Evolutionary conservation across 2,888 invertebrate species (phyloP).

Genomic region (Malthinus seriepunctatus): DNA sequence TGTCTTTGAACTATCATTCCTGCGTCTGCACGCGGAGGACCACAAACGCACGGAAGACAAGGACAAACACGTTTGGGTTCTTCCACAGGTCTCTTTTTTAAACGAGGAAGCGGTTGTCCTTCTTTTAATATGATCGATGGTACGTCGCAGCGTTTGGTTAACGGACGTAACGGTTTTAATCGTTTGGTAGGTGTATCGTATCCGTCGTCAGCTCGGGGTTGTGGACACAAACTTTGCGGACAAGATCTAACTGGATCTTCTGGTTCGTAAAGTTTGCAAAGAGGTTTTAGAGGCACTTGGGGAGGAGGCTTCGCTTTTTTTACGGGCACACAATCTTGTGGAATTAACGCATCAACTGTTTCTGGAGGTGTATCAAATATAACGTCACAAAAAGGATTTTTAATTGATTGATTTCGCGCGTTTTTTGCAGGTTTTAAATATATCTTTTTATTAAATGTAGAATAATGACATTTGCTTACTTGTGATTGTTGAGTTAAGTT

Average conservation of each 20-base stretch:
- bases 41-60: too few species aligned
- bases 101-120: slow-evolving; percentile 4
- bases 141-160: not conserved
- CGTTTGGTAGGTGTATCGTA: slow-evolving; percentile 12
- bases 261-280: not conserved
- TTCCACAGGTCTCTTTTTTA: not conserved
- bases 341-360: not conserved
- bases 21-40: slow-evolving; percentile 28
- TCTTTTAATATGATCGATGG: slow-evolving; percentile 6
- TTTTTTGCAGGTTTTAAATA: not conserved
- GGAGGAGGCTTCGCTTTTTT: not conserved
- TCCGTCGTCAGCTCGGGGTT: slow-evolving; percentile 29
- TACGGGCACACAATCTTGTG: not conserved
- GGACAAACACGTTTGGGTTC: not conserved
- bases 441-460: slow-evolving; percentile 15
- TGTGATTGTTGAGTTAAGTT: slow-evolving; percentile 11
- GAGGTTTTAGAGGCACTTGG: slow-evolving; percentile 1
- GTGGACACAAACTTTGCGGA: not conserved
- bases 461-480: slow-evolving; percentile 20
- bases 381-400: not conserved
- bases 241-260: not conserved
- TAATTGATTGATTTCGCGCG: not conserved
- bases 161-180: slow-evolving; percentile 14
- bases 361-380: not conserved
- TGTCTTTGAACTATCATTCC: not conserved